phyloP scores from a whole-genome alignment of 2,888 invertebrate genomes.

The Drosophila mimica region DNA sequence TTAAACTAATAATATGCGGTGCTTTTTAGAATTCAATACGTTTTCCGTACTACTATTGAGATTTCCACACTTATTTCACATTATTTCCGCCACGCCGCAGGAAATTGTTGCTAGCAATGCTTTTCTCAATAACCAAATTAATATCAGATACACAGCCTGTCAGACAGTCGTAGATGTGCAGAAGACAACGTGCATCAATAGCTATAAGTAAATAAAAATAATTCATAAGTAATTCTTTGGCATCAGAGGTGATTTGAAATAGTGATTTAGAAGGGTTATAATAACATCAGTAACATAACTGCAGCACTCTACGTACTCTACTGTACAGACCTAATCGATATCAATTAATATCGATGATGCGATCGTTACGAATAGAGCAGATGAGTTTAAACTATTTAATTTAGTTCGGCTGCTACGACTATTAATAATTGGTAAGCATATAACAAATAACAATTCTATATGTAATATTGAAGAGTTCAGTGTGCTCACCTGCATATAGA shows the following conservation, averaged over 20 bases:
- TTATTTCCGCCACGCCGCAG: conserved; percentile 54
- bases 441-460: not conserved
- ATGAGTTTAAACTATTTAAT: not conserved
- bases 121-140: conserved; percentile 75
- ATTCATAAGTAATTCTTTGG: not conserved
- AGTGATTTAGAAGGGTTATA: not conserved
- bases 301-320: not conserved
- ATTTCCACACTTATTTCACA: conserved; percentile 31
- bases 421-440: not conserved
- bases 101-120: conserved; percentile 69
- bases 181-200: conserved; percentile 93
- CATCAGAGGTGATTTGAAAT: not conserved
- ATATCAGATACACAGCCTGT: conserved; percentile 75
- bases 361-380: not conserved
- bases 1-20: conserved; percentile 31
- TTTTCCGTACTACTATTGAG: not conserved
- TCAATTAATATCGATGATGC: not conserved
- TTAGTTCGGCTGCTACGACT: not conserved
- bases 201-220: conserved; percentile 85
- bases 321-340: not conserved
- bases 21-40: conserved; percentile 20
- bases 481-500: conserved; percentile 89
- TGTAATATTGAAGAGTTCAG: not conserved
- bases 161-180: conserved; percentile 91
- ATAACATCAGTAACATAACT: not conserved